phyloP scores from a whole-genome alignment of 1,140 invertebrate species.

The Rhagoletis zephyria region DNA sequence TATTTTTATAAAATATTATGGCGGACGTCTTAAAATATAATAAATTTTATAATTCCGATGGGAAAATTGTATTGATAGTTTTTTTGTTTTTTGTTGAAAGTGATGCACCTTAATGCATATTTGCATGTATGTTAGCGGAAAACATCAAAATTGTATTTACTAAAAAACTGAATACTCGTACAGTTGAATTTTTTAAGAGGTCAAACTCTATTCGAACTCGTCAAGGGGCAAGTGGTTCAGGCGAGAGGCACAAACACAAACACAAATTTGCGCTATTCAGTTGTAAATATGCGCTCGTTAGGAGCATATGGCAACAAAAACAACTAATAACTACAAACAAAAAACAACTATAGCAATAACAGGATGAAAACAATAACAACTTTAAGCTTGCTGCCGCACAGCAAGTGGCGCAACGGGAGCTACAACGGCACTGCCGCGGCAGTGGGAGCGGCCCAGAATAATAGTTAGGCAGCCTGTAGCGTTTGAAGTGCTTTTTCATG shows the following conservation, averaged over 20 bases:
- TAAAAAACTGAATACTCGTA: too few relatives aligned
- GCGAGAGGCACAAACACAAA: not conserved
- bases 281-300: constrained; percentile 20
- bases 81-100: too few relatives aligned
- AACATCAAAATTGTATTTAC: too few relatives aligned
- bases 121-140: too few relatives aligned
- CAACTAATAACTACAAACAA: not conserved
- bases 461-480: constrained; percentile 40
- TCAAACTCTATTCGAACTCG: constrained; percentile 1
- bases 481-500: constrained; percentile 46
- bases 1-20: too few relatives aligned
- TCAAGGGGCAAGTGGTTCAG: not conserved
- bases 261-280: not conserved
- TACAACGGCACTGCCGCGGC: not conserved
- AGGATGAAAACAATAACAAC: too few relatives aligned
- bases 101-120: too few relatives aligned
- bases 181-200: constrained; percentile 6
- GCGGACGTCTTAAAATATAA: too few relatives aligned
- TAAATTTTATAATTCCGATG: too few relatives aligned
- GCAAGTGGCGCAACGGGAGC: not conserved
- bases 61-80: too few relatives aligned
- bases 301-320: not conserved
- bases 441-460: not conserved
- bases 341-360: too few relatives aligned
- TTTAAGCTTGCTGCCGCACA: too few relatives aligned